Conservation (phyloP, 2,113 vertebrate species). For the Odobenus rosmarus region DNA sequence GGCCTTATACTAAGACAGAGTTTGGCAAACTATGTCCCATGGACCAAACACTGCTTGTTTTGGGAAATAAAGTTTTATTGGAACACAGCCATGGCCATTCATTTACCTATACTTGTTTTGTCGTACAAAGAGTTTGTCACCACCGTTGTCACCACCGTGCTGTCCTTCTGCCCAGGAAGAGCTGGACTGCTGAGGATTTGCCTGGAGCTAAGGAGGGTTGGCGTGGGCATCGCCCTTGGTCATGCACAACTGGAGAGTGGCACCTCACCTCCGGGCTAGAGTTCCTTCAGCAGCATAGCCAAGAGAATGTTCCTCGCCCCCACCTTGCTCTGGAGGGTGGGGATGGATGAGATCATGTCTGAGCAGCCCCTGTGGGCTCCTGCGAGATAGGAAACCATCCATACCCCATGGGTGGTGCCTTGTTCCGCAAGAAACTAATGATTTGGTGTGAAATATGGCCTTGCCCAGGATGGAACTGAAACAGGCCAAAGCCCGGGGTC, state of each 20-base stretch:
- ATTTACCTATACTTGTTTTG: not conserved
- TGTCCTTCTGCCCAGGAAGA: not conserved
- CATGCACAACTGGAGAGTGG: not conserved
- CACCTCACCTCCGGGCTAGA: not conserved
- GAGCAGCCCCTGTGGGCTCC: not conserved
- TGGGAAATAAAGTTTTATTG: constrained; percentile 43
- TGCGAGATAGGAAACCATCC: constrained; percentile 36
- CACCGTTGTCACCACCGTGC: not conserved
- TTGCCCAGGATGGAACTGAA: constrained; percentile 78
- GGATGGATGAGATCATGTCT: constrained; percentile 65
- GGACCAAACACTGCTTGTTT: not conserved
- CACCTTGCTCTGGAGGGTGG: not conserved
- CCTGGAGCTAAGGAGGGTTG: not conserved
- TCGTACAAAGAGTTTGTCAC: not conserved
- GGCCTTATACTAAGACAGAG: not conserved
- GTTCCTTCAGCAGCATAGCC: not conserved
- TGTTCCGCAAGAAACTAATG: constrained; percentile 68
- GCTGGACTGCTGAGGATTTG: not conserved
- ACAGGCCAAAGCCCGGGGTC: constrained; percentile 80
- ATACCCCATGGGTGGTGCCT: not conserved
- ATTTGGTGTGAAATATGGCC: constrained; percentile 80
- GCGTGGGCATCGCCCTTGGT: not conserved
- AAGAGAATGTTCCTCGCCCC: not conserved
- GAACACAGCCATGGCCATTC: not conserved
- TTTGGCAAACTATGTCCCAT: not conserved